Evolutionary conservation across 2,888 invertebrate genomes (phyloP), one percentile per base, ranked within the genome.

Genomic region (Drosophila nr. medialis): DNA sequence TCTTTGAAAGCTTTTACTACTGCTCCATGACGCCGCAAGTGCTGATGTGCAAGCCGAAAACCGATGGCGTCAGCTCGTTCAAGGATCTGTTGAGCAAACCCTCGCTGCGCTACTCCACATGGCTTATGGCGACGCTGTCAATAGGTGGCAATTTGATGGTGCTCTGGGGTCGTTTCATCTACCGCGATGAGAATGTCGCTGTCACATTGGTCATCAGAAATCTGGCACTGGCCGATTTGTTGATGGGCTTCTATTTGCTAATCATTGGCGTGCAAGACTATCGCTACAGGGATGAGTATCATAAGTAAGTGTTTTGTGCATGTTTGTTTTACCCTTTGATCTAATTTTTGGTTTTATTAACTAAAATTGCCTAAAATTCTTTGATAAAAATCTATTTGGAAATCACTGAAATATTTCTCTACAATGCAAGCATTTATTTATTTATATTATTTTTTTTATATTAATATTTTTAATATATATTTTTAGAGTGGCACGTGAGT

Each of bases 211-310:
- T 95, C 55, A 95, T 96, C 64, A 93, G 94, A 63, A 95, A 96
- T 90, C 92, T 96, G 42, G 95, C 96, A 53, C 94, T 95, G 32
- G 94, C 96, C 15, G 96, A 96, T 87, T 93, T 95, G 80, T 90
- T 96, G 54, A 96, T 96, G 95, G 96, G 96, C 8, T 88, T 95
- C 63, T 96, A 96, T 91, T 92, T 96, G 72, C 86, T 95, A 48
- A 93, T 94, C 45, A 95, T 96, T 80, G 95, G 94, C 1, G 91
- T 94, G 21, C 94, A 95, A 81, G 96, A 96, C 88, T 89, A 93
- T 42, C 93, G 94, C 59, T 95, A 93, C 86, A 93, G 95, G 5
- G 93, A 94, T 71, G 93, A 93, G 59, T 96, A 95, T 90, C 94
- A 95, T 76, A 91, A 77, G 80, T 80, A 50, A n/a, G 21, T 13